Base-by-base conservation (phyloP, 2,113 vertebrate genomes). In the Uropsilus gracilis region DNA sequence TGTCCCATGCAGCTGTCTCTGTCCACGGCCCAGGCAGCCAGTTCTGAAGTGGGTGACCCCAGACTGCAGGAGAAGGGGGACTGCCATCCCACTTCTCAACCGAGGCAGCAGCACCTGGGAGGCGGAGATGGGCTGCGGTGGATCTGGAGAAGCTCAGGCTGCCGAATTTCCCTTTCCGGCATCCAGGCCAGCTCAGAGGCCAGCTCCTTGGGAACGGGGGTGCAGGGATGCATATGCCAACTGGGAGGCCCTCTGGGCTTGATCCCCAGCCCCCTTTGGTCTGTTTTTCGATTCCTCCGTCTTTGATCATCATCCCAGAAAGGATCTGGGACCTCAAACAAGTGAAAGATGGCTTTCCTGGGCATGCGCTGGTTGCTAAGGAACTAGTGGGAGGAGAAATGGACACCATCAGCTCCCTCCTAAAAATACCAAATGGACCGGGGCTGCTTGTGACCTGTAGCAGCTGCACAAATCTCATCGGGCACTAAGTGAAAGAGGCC, bases 291-390 rank as follows among this genome's bases (percentile, higher is more conserved):
- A 22, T 17, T 76, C 5, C 20, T 59, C 46, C 3, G 2, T 26
- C 48, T 66, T 26, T 84, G 46, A 34, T 26, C 59, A 53, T 72
- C 10, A 34, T 28, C 4, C 55, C 75, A 30, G 93, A 39, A 85
- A 86, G 66, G n/a, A 59, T 32, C 30, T 61, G 81, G 88, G 75
- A 66, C 81, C 32, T 66, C 46, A 89, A 96, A 84, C 89, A 90
- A 97, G 97, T 92, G 96, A 97, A 84, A 44, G 77, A 80, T 46
- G 64, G 69, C 59, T 86, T 88, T 97, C 11, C 8, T 66, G 63
- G 95, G 72, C 95, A 72, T 73, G 68, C 92, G 59, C 24, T 96
- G 94, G 97, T 98, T 98, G 97, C 98, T 98, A 98, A 95, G 98
- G 97, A 97, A 98, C 95, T 1, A 88, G 92, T 17, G 81, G 96